Conservation (phyloP, 2,113 vertebrate species). For the Tyrannus savana region DNA sequence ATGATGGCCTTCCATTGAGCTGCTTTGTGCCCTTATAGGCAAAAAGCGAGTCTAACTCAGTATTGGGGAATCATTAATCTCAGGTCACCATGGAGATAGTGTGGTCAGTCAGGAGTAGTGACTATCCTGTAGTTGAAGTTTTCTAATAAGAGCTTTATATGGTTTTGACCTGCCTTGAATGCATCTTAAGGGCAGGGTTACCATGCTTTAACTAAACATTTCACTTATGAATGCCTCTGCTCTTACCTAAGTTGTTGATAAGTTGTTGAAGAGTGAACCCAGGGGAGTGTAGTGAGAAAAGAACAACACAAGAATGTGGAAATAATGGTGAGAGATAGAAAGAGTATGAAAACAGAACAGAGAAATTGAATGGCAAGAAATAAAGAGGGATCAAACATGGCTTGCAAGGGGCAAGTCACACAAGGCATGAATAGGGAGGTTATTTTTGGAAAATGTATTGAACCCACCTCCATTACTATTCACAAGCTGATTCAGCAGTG, state of each 20-base stretch:
- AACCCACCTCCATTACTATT: conserved; percentile 32
- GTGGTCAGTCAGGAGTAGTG: background rate
- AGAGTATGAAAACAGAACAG: background rate
- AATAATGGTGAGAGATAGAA: background rate
- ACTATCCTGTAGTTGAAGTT: background rate
- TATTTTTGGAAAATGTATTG: conserved; percentile 13
- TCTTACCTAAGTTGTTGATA: background rate
- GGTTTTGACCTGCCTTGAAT: background rate
- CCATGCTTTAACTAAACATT: conserved; percentile 11
- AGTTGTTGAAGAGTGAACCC: background rate
- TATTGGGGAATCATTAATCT: background rate
- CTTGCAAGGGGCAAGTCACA: background rate
- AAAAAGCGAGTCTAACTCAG: background rate
- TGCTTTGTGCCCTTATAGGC: background rate
- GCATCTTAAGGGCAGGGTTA: conserved; percentile 23
- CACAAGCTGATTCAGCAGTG: conserved; percentile 63
- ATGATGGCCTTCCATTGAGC: background rate
- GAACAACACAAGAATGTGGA: background rate
- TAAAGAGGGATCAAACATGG: background rate
- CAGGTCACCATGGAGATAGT: background rate
- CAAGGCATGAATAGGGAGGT: background rate
- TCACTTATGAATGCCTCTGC: background rate
- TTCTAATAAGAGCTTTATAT: background rate
- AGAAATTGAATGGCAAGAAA: background rate
- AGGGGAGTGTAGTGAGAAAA: background rate